Percentiles rank a stretch among this genome's conserved stretches.
Evolutionary conservation across 2,888 invertebrate species (phyloP).

Genomic region (Mycogona germanica): DNA sequence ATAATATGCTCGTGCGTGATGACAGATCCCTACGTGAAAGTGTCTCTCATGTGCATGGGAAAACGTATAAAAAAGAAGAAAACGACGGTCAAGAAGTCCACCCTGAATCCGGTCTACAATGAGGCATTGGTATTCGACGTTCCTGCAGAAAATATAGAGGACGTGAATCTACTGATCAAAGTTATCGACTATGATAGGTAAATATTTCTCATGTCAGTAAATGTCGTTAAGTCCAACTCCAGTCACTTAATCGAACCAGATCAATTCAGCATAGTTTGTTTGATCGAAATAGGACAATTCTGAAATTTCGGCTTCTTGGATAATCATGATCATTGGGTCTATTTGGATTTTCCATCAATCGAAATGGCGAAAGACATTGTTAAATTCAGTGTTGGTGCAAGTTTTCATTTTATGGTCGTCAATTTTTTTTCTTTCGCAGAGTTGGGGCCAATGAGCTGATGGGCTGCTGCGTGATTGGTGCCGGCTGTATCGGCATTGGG

Average conservation of each 20-base stretch:
- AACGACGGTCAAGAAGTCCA: conserved; percentile 77
- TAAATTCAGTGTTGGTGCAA: no score
- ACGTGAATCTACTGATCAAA: conserved; percentile 67
- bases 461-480: conserved; percentile 66
- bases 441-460: conserved; percentile 77
- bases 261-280: no score
- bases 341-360: no score
- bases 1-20: conserved; percentile 7
- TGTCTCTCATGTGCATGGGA: conserved; percentile 72
- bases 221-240: no score
- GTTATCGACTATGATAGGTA: conserved; percentile 84
- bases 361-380: no score
- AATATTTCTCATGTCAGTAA: conserved; percentile 29
- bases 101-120: conserved; percentile 79
- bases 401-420: no score
- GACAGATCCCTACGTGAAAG: conserved; percentile 86
- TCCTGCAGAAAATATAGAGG: conserved; percentile 64
- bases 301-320: no score
- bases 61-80: conserved; percentile 88
- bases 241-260: no score
- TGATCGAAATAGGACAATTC: no score
- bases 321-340: no score
- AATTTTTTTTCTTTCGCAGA: conserved; percentile 42
- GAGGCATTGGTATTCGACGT: conserved; percentile 89
- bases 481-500: conserved; percentile 58